Conservation (phyloP, 2,888 invertebrate species). For the Cyclophora punctaria region DNA sequence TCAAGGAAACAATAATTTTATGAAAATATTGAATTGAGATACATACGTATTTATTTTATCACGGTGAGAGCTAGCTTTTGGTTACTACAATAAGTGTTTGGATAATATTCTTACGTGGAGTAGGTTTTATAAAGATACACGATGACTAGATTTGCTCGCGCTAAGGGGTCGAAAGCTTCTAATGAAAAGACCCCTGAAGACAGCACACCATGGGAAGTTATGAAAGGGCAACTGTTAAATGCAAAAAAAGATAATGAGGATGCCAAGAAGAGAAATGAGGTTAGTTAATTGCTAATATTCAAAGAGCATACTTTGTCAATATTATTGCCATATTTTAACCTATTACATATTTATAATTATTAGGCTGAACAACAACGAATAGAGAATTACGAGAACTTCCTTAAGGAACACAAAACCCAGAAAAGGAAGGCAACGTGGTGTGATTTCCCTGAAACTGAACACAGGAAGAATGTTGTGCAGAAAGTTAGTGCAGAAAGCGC, state of each 20-base stretch:
- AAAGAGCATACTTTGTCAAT: not conserved
- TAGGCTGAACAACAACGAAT: constrained; percentile 67
- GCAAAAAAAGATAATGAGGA: constrained; percentile 65
- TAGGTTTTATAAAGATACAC: constrained; percentile 3
- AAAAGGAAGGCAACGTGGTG: constrained; percentile 71
- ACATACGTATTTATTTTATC: too few relatives aligned
- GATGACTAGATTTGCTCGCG: constrained; percentile 85
- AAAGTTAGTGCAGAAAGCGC: not conserved
- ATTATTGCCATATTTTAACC: not conserved
- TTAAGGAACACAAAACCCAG: constrained; percentile 63
- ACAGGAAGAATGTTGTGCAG: constrained; percentile 1
- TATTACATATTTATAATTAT: constrained; percentile 16
- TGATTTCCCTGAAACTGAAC: constrained; percentile 63
- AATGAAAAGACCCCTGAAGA: constrained; percentile 81
- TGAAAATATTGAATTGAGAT: too few relatives aligned
- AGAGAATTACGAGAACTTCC: constrained; percentile 67
- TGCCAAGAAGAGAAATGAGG: constrained; percentile 52
- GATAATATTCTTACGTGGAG: too few relatives aligned
- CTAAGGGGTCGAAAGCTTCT: constrained; percentile 83
- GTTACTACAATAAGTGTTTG: too few relatives aligned
- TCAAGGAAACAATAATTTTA: too few relatives aligned
- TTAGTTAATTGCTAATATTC: constrained; percentile 15
- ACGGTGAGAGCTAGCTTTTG: too few relatives aligned
- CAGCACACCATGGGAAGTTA: constrained; percentile 82
- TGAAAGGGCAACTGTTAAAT: constrained; percentile 77